A percentile compares a stretch with the other conserved stretches of the same genome.
Evolutionary conservation across 2,113 vertebrate genomes (phyloP).

Genomic region (Aythya baeri): DNA sequence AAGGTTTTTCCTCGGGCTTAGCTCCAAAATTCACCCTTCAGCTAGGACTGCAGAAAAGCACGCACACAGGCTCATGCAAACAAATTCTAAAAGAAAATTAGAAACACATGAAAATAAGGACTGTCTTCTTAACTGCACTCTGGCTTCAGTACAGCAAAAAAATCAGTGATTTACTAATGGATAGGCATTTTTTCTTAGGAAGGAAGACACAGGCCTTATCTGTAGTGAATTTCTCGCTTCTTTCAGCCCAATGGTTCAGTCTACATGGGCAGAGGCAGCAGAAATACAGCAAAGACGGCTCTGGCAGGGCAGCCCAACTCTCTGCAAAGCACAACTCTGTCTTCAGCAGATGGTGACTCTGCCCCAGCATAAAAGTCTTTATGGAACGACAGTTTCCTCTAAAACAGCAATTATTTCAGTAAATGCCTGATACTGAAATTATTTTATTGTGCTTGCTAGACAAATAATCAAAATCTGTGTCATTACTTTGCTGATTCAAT

Average conservation of each 20-base stretch:
- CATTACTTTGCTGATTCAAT: not conserved
- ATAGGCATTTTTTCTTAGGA: not conserved
- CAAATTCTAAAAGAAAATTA: slow-evolving; percentile 47
- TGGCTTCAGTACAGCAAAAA: not conserved
- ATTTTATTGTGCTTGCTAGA: not conserved
- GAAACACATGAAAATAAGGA: slow-evolving; percentile 47
- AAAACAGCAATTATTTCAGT: not conserved
- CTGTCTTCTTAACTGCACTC: not conserved
- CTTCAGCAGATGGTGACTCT: not conserved
- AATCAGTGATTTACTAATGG: not conserved
- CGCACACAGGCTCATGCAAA: not conserved
- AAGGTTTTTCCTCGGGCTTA: slow-evolving; percentile 25
- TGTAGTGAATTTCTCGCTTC: not conserved
- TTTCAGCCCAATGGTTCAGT: not conserved
- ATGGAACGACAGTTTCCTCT: not conserved
- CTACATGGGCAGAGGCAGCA: not conserved
- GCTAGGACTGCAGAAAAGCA: slow-evolving; percentile 17
- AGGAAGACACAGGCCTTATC: not conserved
- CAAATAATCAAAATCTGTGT: not conserved
- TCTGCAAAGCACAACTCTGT: not conserved
- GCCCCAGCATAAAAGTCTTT: not conserved
- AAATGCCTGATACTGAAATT: not conserved
- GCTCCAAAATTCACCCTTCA: slow-evolving; percentile 36
- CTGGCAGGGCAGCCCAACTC: not conserved
- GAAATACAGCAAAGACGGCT: not conserved